Evolutionary conservation across 53 echinoderm and acorn worm species (phyloP).

Genomic region (Pentamera pediparva): DNA sequence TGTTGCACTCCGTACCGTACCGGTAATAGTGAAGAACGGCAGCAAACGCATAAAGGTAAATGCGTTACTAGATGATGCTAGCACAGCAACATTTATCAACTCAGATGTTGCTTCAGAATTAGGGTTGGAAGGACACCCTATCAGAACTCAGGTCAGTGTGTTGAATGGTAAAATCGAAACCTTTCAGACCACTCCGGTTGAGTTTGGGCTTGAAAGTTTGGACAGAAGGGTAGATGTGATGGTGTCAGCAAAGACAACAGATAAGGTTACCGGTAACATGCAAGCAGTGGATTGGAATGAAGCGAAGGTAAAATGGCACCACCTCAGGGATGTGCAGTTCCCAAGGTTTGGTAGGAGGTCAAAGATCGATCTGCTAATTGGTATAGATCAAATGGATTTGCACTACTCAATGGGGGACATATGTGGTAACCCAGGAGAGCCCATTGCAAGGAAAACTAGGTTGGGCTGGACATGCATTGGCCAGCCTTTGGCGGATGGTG

Average conservation of each 20-base stretch:
- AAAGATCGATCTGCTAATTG: constrained; percentile 15
- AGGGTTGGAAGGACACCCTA: not conserved
- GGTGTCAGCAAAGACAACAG: not conserved
- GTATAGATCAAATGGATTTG: not conserved
- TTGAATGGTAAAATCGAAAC: not conserved
- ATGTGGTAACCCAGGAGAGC: constrained; percentile 7
- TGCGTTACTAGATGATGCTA: constrained; percentile 25
- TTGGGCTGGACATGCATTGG: constrained; percentile 31
- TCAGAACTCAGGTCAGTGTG: not conserved
- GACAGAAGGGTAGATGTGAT: not conserved
- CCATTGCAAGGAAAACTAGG: constrained; percentile 7
- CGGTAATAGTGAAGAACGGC: constrained; percentile 20
- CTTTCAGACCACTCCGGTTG: not conserved
- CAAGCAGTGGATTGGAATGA: not conserved
- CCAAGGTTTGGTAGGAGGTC: not conserved
- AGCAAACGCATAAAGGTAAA: not conserved
- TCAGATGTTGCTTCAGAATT: constrained; percentile 12
- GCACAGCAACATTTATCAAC: not conserved
- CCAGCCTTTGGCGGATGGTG: not conserved
- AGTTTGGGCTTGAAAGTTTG: constrained; percentile 2
- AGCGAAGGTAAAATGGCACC: not conserved
- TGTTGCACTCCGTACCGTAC: constrained; percentile 1
- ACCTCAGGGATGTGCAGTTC: not conserved
- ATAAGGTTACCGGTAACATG: not conserved
- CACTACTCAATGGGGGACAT: constrained; percentile 6